These are phyloP conservation scores for Ormyrus rosae DNA, from an alignment of 2,888 invertebrate species.

Conservation along the genomic window DNA sequence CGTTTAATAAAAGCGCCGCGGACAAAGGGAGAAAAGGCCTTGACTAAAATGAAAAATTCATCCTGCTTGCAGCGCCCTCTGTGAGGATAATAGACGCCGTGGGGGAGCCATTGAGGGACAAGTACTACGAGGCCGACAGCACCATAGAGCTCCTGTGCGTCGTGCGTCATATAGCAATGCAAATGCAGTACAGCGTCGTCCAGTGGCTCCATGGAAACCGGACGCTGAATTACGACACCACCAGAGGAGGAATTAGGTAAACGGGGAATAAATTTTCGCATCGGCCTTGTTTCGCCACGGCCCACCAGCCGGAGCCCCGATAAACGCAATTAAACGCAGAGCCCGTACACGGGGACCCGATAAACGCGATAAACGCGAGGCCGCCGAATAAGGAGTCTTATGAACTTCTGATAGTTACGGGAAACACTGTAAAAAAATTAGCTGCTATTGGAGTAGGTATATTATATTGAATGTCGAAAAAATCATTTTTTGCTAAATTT, in stretches of 20 bases:
- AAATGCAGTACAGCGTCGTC: constrained; percentile 78
- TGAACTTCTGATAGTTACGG: too few species aligned
- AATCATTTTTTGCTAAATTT: too few species aligned
- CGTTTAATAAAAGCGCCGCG: too few species aligned
- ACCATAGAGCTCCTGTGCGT: constrained; percentile 83
- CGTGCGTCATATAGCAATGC: constrained; percentile 77
- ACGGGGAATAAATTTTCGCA: constrained; percentile 50
- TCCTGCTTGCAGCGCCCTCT: constrained; percentile 79
- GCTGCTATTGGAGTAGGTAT: too few species aligned
- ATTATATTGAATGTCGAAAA: too few species aligned
- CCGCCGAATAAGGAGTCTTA: neutral
- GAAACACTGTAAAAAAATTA: too few species aligned
- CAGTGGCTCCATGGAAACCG: constrained; percentile 82
- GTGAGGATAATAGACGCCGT: constrained; percentile 83
- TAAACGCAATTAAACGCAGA: constrained; percentile 42
- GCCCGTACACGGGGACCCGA: constrained; percentile 1
- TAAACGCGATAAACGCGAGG: neutral
- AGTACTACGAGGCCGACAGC: constrained; percentile 83
- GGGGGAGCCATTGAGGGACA: constrained; percentile 81
- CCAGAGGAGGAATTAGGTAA: constrained; percentile 82
- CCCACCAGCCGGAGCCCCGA: neutral
- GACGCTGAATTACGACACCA: constrained; percentile 81
- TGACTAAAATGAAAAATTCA: constrained; percentile 15
- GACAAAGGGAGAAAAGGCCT: too few species aligned
- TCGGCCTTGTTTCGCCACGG: constrained; percentile 2